These are phyloP conservation scores for Anseranas semipalmata DNA, from an alignment of 2,113 vertebrate genomes.

Conservation along the genomic window DNA sequence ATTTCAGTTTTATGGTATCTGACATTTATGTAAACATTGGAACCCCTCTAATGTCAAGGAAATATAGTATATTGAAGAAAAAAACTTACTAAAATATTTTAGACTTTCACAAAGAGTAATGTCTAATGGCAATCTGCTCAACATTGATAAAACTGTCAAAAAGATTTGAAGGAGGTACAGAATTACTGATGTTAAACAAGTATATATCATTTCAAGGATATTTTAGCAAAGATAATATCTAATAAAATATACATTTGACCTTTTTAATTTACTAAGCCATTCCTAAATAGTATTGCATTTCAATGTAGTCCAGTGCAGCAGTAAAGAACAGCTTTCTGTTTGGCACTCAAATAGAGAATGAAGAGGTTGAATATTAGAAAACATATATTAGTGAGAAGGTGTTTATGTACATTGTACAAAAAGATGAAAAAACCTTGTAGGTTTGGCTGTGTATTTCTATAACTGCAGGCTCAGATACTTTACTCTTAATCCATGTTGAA, in stretches of 20 bases:
- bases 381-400: not conserved
- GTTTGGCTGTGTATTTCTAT: not conserved
- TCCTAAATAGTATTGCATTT: not conserved
- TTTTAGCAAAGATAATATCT: not conserved
- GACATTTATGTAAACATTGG: not conserved
- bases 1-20: not conserved
- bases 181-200: not conserved
- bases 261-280: not conserved
- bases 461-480: not conserved
- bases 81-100: not conserved
- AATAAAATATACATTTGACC: not conserved
- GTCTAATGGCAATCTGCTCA: not conserved
- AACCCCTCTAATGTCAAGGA: not conserved
- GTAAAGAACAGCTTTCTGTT: not conserved
- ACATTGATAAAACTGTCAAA: not conserved
- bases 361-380: not conserved
- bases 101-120: not conserved
- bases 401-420: not conserved
- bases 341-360: not conserved
- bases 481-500: not conserved
- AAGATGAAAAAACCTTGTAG: not conserved
- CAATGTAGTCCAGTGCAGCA: rapidly evolving
- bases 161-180: not conserved
- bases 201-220: not conserved
- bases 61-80: not conserved